These are phyloP conservation scores for Psococerastis gibbosa DNA, from an alignment of 2,888 invertebrate genomes.

Conservation along the genomic window DNA sequence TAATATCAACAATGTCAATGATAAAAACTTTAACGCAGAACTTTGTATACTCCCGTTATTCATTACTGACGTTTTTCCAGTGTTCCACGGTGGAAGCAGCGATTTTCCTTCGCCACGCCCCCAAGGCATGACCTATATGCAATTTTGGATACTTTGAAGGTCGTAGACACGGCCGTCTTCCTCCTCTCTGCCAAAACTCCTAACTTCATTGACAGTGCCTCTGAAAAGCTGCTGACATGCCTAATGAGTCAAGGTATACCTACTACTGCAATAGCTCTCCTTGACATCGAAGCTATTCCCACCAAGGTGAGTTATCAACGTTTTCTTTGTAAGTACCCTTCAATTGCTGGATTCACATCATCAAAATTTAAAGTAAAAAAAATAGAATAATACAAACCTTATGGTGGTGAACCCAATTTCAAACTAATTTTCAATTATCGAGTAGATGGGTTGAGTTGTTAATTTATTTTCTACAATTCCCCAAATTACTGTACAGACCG, in stretches of 20 bases:
- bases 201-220: constrained; percentile 49
- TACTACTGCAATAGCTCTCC: constrained; percentile 52
- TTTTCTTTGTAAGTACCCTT: constrained; percentile 9
- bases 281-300: constrained; percentile 52
- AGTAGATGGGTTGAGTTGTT: too few relatives aligned
- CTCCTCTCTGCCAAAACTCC: constrained; percentile 43
- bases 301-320: constrained; percentile 36
- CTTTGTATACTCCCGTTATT: too few relatives aligned
- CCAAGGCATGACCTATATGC: constrained; percentile 52
- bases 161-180: constrained; percentile 68
- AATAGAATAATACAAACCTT: too few relatives aligned
- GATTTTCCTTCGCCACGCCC: constrained; percentile 65
- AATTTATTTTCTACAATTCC: too few relatives aligned
- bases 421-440: too few relatives aligned
- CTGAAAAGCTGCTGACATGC: constrained; percentile 54
- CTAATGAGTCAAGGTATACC: constrained; percentile 70
- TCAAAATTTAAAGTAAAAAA: too few relatives aligned
- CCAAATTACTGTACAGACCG: too few relatives aligned
- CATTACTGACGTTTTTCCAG: constrained; percentile 32
- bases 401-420: too few relatives aligned
- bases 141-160: constrained; percentile 63
- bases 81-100: constrained; percentile 68
- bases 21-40: too few relatives aligned
- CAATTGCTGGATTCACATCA: too few relatives aligned
- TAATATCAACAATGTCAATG: too few relatives aligned